Evolutionary conservation across 1,140 invertebrate genomes (phyloP).

Genomic region (Leptinotarsa undecemlineata): DNA sequence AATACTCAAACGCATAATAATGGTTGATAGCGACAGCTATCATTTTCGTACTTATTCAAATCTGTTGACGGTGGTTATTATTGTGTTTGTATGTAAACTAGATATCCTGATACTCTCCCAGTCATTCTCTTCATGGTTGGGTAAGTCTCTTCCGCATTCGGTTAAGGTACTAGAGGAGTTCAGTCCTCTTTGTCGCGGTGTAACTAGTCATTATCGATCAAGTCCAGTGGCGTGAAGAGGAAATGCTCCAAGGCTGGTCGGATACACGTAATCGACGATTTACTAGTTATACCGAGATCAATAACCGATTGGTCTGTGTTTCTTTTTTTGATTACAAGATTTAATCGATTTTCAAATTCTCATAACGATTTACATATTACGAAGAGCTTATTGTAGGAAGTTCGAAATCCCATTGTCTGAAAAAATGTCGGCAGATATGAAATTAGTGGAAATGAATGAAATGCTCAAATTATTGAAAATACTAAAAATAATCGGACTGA

Average conservation of each 20-base stretch:
- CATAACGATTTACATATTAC: too few species aligned
- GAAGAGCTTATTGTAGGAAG: too few species aligned
- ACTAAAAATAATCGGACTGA: too few species aligned
- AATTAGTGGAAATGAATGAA: too few species aligned
- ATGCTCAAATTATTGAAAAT: too few species aligned
- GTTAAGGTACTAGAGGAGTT: neutral
- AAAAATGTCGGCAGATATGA: too few species aligned
- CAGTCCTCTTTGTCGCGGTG: neutral
- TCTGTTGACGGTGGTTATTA: too few species aligned
- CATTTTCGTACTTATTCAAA: too few species aligned
- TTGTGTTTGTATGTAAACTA: conserved; percentile 2
- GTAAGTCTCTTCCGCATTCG: neutral
- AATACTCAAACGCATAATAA: too few species aligned
- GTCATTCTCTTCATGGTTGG: neutral
- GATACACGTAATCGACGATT: neutral
- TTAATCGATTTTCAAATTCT: neutral
- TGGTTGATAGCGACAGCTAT: too few species aligned
- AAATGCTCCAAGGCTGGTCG: neutral
- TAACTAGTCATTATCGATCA: conserved; percentile 8
- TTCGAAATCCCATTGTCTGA: too few species aligned
- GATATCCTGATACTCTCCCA: neutral
- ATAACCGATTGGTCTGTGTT: neutral
- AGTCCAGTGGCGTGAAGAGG: conserved; percentile 1
- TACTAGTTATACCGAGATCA: neutral
- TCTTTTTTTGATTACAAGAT: neutral